phyloP scores from a whole-genome alignment of 1,140 invertebrate species.

The Pseudomyrmex gracilis region DNA sequence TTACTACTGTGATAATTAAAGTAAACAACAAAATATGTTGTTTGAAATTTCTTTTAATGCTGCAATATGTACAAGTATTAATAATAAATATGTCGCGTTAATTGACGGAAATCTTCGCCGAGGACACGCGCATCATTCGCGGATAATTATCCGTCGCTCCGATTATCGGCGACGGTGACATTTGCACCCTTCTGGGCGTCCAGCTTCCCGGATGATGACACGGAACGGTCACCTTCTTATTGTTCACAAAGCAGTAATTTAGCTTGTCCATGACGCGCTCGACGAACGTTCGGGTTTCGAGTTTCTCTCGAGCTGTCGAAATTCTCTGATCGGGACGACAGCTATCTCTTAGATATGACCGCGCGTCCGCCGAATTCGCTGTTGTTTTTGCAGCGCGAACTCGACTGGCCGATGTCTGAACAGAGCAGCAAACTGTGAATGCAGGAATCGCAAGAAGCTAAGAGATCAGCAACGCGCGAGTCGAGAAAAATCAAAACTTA shows the following conservation, averaged over 20 bases:
- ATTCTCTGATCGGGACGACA: background rate
- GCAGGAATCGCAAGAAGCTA: background rate
- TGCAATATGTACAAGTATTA: no score
- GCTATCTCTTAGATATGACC: background rate
- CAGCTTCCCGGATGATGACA: constrained; percentile 14
- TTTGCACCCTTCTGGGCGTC: constrained; percentile 21
- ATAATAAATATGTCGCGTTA: background rate
- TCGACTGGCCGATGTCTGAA: constrained; percentile 18
- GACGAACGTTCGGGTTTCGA: background rate
- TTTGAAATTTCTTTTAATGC: no score
- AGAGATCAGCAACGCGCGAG: background rate
- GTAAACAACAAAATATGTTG: no score
- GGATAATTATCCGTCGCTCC: background rate
- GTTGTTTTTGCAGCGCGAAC: background rate
- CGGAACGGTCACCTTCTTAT: constrained; percentile 21
- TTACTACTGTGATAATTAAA: no score
- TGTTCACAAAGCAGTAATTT: constrained; percentile 13
- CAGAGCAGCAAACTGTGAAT: constrained; percentile 20
- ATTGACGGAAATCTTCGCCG: background rate
- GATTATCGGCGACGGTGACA: background rate
- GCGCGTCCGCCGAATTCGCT: background rate
- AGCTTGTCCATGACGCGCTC: background rate
- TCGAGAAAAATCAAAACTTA: background rate
- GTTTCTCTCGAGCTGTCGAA: background rate
- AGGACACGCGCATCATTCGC: background rate